phyloP scores from a whole-genome alignment of 2,113 vertebrate genomes.

The Erinaceus europaeus region DNA sequence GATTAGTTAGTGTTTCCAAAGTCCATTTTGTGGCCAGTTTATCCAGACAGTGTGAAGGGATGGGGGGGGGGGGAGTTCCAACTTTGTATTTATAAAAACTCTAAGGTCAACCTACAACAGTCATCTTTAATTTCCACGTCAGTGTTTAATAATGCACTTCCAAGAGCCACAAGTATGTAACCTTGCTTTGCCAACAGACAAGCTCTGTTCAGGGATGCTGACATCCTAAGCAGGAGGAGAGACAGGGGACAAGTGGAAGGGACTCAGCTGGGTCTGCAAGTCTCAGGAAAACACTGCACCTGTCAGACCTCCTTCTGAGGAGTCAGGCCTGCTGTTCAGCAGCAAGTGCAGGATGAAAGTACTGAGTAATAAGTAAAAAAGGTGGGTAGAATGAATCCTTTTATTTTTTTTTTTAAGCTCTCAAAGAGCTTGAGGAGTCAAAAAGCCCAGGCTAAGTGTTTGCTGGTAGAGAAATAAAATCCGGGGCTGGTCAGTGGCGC shows the following conservation, averaged over 20 bases:
- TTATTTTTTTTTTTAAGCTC: neutral
- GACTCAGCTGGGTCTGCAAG: neutral
- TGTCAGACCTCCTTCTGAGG: neutral
- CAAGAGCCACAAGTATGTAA: neutral
- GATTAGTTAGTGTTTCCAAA: neutral
- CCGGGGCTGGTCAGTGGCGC: too few relatives aligned
- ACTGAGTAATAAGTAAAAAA: too few relatives aligned
- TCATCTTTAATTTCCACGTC: neutral
- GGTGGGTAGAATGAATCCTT: too few relatives aligned
- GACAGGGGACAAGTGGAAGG: too few relatives aligned
- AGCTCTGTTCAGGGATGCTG: neutral
- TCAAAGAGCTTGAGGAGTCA: neutral
- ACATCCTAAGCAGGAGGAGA: neutral
- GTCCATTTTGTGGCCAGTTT: neutral
- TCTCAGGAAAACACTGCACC: neutral
- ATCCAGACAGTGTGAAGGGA: neutral
- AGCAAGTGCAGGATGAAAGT: neutral
- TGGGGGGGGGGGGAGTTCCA: neutral
- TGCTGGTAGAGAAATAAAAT: neutral
- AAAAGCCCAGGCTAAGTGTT: fast-evolving
- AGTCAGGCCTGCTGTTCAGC: neutral
- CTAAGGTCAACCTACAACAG: neutral
- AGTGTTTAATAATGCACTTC: neutral
- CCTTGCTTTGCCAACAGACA: neutral
- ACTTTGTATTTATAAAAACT: neutral